A percentile compares a stretch with the other conserved stretches of the same genome.
These are phyloP conservation scores for Caracal caracal DNA, from an alignment of 2,113 vertebrate genomes.

Conservation along the genomic window DNA sequence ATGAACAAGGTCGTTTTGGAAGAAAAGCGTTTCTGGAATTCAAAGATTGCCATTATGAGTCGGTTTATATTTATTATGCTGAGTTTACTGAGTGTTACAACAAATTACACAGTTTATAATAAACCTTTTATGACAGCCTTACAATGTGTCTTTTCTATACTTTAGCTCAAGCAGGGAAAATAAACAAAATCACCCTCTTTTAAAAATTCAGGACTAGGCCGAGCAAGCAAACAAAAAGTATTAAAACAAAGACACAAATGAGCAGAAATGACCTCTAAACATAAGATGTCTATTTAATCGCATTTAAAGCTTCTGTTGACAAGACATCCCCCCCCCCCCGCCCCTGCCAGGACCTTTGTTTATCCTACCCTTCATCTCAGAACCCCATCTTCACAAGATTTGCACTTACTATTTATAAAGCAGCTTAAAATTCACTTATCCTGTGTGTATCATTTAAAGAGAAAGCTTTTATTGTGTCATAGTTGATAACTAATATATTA, in stretches of 20 bases:
- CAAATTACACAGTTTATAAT: neutral
- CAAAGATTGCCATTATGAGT: neutral
- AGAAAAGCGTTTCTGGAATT: neutral
- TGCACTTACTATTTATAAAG: neutral
- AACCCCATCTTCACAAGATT: neutral
- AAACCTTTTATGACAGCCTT: neutral
- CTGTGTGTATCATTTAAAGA: neutral
- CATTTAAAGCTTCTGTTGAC: neutral
- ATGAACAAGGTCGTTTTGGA: neutral
- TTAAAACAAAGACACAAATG: neutral
- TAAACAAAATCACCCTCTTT: conserved; percentile 4
- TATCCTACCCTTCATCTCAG: neutral
- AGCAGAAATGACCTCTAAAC: neutral
- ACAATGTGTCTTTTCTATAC: neutral
- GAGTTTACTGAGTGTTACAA: conserved; percentile 12
- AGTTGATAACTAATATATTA: neutral
- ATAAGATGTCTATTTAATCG: neutral
- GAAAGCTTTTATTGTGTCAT: neutral
- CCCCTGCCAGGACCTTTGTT: neutral
- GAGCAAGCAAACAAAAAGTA: neutral
- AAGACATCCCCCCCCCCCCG: neutral
- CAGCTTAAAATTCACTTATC: neutral
- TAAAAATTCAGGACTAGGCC: neutral
- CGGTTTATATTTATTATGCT: conserved; percentile 40
- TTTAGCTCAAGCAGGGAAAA: conserved; percentile 47